Evolutionary conservation across 2,797 vertebrate species (phyloP).

Genomic region (Hephaestus fuliginosus): DNA sequence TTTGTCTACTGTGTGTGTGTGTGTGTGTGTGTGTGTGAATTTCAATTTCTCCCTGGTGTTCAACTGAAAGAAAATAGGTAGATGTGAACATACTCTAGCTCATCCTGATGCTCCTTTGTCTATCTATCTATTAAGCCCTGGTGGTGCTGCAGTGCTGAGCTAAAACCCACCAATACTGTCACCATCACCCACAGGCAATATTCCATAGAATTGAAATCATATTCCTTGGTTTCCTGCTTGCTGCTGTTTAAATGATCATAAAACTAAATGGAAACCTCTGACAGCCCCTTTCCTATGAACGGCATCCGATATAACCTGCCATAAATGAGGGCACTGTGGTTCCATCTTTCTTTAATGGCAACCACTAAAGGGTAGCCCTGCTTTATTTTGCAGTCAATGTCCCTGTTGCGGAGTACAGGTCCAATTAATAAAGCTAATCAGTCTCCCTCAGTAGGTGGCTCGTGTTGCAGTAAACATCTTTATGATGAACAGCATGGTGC

Average conservation of each 20-base stretch:
- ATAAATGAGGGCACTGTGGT: conserved; percentile 50
- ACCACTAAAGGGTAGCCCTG: conserved; percentile 31
- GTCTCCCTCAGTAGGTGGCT: conserved; percentile 1
- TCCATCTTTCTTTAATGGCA: conserved; percentile 44
- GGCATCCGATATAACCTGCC: conserved; percentile 9
- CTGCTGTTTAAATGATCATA: conserved; percentile 64
- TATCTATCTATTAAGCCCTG: neutral
- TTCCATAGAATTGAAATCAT: conserved; percentile 49
- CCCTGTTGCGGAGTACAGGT: neutral
- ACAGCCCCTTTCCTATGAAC: conserved; percentile 42
- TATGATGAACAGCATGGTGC: neutral
- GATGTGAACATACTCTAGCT: conserved; percentile 26
- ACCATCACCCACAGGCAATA: conserved; percentile 39
- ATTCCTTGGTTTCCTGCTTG: conserved; percentile 43
- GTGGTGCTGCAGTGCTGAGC: conserved; percentile 19
- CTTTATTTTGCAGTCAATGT: conserved; percentile 51
- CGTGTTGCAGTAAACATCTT: conserved; percentile 33
- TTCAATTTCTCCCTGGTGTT: conserved; percentile 27
- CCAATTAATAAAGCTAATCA: conserved; percentile 33
- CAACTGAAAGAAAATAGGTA: conserved; percentile 28
- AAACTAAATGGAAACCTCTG: conserved; percentile 69
- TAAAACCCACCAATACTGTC: conserved; percentile 35
- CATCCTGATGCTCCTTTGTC: conserved; percentile 21
- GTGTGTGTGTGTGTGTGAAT: conserved; percentile 15
- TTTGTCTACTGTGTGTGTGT: conserved; percentile 16